phyloP scores from a whole-genome alignment of 2,113 vertebrate species.

The Dendrocopos noguchii region DNA sequence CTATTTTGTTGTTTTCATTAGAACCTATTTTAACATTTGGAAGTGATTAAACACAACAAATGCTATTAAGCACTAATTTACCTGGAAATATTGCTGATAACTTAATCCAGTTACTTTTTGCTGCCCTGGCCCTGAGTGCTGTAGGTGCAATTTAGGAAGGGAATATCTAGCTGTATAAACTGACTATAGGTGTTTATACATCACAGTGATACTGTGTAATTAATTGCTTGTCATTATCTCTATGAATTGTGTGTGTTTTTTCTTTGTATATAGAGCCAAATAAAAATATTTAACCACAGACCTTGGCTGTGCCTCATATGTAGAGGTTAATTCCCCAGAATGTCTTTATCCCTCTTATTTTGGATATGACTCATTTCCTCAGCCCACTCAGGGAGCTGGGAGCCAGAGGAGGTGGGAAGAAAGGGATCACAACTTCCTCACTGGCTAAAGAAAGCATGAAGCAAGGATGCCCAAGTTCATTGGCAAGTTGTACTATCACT shows the following conservation, averaged over 20 bases:
- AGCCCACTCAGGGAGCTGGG: not conserved
- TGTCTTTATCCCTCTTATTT: not conserved
- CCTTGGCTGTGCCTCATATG: not conserved
- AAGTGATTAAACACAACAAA: not conserved
- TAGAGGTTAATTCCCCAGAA: not conserved
- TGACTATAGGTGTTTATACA: not conserved
- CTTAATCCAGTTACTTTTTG: not conserved
- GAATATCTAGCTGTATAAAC: not conserved
- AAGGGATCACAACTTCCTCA: not conserved
- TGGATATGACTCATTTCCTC: conserved; percentile 41
- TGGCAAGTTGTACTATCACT: rapidly evolving
- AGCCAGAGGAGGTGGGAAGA: not conserved
- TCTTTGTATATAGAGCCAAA: not conserved
- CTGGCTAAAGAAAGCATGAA: not conserved
- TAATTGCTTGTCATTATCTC: not conserved
- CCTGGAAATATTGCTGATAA: not conserved
- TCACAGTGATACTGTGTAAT: not conserved
- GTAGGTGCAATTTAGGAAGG: not conserved
- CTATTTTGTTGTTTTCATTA: not conserved
- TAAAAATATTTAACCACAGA: conserved; percentile 1
- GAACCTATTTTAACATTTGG: not conserved
- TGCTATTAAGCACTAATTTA: not conserved
- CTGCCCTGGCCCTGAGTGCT: rapidly evolving
- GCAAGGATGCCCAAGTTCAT: not conserved
- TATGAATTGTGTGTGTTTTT: not conserved